phyloP scores from a whole-genome alignment of 2,113 vertebrate genomes.

The Ptychochromis oligacanthus region DNA sequence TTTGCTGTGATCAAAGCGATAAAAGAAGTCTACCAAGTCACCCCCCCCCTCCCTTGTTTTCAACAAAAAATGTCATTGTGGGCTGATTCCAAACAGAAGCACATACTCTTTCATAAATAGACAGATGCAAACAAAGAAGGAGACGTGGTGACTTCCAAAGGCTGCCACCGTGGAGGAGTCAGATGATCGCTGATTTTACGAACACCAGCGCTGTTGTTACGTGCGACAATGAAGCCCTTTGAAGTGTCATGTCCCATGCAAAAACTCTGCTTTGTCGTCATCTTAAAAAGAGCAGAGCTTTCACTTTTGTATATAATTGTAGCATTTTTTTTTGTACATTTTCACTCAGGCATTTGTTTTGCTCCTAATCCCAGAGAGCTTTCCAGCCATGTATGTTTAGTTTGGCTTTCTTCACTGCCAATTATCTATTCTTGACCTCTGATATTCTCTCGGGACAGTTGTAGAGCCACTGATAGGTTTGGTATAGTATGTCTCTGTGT shows the following conservation, averaged over 20 bases:
- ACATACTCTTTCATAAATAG: not conserved
- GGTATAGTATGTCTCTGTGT: not conserved
- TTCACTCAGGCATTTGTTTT: slow-evolving; percentile 9
- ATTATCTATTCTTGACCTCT: slow-evolving; percentile 51
- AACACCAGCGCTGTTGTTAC: slow-evolving; percentile 63
- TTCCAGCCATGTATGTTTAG: slow-evolving; percentile 20
- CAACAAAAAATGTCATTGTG: slow-evolving; percentile 4
- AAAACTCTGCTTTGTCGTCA: slow-evolving; percentile 38
- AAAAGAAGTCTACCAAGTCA: not conserved
- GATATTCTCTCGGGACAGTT: slow-evolving; percentile 29
- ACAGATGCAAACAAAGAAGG: slow-evolving; percentile 15
- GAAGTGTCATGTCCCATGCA: slow-evolving; percentile 50
- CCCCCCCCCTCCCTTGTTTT: not conserved
- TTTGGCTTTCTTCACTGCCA: slow-evolving; percentile 32
- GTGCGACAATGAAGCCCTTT: slow-evolving; percentile 65
- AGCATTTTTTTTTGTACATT: accelerated
- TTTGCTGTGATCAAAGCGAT: not conserved
- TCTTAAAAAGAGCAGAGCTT: slow-evolving; percentile 33
- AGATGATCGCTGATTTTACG: slow-evolving; percentile 35
- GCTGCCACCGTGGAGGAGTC: slow-evolving; percentile 49
- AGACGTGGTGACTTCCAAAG: slow-evolving; percentile 58
- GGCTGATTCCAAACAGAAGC: slow-evolving; percentile 10
- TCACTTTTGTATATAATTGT: slow-evolving; percentile 30
- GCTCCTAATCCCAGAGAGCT: slow-evolving; percentile 3
- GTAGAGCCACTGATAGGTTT: slow-evolving; percentile 44